Percentiles rank a stretch among this genome's conserved stretches.
Evolutionary conservation across 2,888 invertebrate genomes (phyloP).

Genomic region (Smittia sp.): DNA sequence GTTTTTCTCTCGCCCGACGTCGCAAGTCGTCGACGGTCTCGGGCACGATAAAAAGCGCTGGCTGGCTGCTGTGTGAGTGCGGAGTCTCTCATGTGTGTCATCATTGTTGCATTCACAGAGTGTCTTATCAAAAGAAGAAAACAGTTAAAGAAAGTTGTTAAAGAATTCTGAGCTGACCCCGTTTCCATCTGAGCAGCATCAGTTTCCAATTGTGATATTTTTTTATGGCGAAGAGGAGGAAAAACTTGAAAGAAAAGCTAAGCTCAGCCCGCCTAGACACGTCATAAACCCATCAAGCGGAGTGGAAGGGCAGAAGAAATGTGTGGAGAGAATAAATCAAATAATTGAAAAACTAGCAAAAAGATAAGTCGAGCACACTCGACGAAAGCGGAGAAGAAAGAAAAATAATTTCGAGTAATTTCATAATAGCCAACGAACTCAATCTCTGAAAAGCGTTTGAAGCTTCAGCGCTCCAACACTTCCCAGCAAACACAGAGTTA

Average conservation of each 20-base stretch:
- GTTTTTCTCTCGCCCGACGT: too few relatives aligned
- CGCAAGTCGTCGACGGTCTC: too few relatives aligned
- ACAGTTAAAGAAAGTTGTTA: constrained; percentile 4
- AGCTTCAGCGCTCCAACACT: not conserved
- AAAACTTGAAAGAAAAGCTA: not conserved
- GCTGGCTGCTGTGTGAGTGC: too few relatives aligned
- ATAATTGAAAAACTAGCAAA: constrained; percentile 3
- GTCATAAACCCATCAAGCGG: not conserved
- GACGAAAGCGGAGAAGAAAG: not conserved
- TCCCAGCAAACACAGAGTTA: not conserved
- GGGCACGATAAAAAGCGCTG: too few relatives aligned
- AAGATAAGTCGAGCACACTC: constrained; percentile 1
- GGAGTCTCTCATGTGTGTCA: too few relatives aligned
- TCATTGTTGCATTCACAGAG: not conserved
- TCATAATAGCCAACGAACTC: not conserved
- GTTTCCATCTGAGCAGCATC: not conserved
- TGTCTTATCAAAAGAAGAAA: constrained; percentile 4
- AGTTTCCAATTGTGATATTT: not conserved
- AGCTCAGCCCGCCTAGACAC: not conserved
- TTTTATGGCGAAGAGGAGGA: not conserved
- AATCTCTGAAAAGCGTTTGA: not conserved
- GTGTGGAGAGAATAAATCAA: constrained; percentile 8
- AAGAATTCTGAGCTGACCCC: not conserved
- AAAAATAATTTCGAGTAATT: not conserved
- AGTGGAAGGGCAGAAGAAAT: not conserved